phyloP scores from a whole-genome alignment of 1,140 invertebrate species.

The Macrobrachium nipponense region DNA sequence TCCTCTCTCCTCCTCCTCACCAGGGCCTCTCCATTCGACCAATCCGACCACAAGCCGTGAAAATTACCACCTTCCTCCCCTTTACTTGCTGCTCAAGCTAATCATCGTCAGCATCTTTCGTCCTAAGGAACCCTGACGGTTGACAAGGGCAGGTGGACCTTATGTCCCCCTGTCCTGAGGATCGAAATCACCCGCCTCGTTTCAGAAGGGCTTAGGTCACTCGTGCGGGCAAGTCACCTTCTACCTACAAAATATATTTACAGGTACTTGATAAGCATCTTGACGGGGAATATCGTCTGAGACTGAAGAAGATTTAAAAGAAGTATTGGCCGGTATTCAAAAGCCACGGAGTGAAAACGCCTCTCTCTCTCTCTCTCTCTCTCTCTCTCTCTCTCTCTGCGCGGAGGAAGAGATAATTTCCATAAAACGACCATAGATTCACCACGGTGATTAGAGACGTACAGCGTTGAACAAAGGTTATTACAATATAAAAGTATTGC shows the following conservation, averaged over 20 bases:
- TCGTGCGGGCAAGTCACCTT: constrained; percentile 31
- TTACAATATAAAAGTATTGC: constrained; percentile 56
- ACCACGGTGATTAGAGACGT: constrained; percentile 48
- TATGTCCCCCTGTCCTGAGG: background rate
- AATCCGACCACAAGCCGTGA: constrained; percentile 62
- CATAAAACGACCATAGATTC: constrained; percentile 62
- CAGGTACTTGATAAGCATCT: constrained; percentile 56
- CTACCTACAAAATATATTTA: constrained; percentile 62
- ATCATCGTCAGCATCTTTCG: constrained; percentile 49
- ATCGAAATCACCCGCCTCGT: background rate
- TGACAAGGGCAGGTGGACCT: background rate
- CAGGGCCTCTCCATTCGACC: constrained; percentile 68
- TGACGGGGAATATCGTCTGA: constrained; percentile 52
- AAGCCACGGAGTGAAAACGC: constrained; percentile 32
- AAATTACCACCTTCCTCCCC: constrained; percentile 58
- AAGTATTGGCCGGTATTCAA: constrained; percentile 35
- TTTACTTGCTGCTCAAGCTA: constrained; percentile 55
- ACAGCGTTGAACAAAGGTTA: constrained; percentile 54
- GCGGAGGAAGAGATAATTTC: constrained; percentile 60
- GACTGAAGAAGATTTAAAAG: constrained; percentile 49
- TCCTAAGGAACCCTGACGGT: background rate
- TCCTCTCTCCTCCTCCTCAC: background rate
- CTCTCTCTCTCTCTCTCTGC: too few relatives aligned
- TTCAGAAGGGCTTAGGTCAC: constrained; percentile 12
- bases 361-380: constrained; percentile 1